Evolutionary conservation across 2,113 vertebrate genomes (phyloP), one percentile per base, ranked within the genome.

Genomic region (Gnathonemus echidnorhynchus): DNA sequence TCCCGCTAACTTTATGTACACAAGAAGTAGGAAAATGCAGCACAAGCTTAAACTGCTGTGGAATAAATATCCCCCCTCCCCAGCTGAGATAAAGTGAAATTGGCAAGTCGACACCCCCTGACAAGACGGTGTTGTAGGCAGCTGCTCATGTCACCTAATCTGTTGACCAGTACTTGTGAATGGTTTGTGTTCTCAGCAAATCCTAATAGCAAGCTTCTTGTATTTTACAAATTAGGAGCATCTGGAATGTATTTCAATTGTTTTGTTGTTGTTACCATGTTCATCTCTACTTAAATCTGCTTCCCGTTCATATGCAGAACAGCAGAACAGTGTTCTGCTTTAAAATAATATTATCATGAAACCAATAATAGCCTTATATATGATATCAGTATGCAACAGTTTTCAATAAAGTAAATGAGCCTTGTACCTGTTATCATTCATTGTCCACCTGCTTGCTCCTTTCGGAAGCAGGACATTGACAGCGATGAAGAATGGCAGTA

Each of bases 401-500:
- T 50, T 86, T 50, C 24, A 9, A 50, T 31, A 24, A 2, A 49
- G 24, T 27, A n/a, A n/a, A 21, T 85, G n/a, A 48, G 21, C 84
- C 27, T 27, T 50, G n/a, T 13, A 7, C 7, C 42, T n/a, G 27
- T 27, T 86, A 10, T 86, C n/a, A 6, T 24, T 27, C 24, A 86
- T 39, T 85, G 39, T n/a, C 19, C 45, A n/a, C 42, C 21, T 45
- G 42, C 2, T 21, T 85, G 15, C 45, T 85, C 86, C 50, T 87
- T 50, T 39, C 42, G 86, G n/a, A 87, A 88, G 89, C 91, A 98
- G 97, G 95, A 97, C 62, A 86, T 92, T 90, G 96, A 97, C 91
- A 96, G 95, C 0, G 95, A 97, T 84, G 95, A 96, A 3, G 96
- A 97, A 58, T 98, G 97, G 97, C 94, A 96, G 42, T 92, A 93